Conservation (phyloP, 2,888 invertebrate genomes). For the Drosophila limbata region DNA sequence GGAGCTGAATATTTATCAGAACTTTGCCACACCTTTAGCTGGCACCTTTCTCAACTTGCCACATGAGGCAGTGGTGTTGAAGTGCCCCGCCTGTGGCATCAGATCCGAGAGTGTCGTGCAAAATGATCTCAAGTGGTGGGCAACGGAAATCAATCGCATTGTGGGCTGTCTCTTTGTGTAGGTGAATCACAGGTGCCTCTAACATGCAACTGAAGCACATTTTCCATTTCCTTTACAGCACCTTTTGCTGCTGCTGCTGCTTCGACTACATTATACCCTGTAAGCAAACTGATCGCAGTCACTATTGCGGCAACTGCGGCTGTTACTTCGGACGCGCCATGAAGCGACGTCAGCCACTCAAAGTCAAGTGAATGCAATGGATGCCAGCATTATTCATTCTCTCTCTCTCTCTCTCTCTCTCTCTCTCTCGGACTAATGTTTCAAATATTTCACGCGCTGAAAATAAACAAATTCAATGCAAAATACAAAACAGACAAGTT, state of each 20-base stretch:
- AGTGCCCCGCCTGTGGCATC: slow-evolving; percentile 82
- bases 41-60: slow-evolving; percentile 83
- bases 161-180: slow-evolving; percentile 83
- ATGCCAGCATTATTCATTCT: neutral
- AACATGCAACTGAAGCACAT: neutral
- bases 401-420: slow-evolving; percentile 4
- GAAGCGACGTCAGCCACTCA: slow-evolving; percentile 74
- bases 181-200: slow-evolving; percentile 35
- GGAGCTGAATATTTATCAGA: slow-evolving; percentile 77
- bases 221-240: slow-evolving; percentile 48
- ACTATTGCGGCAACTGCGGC: slow-evolving; percentile 84
- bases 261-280: slow-evolving; percentile 80
- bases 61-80: slow-evolving; percentile 72
- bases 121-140: slow-evolving; percentile 83
- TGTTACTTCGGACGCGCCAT: slow-evolving; percentile 84
- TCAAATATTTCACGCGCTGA: slow-evolving; percentile 28
- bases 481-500: neutral
- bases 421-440: slow-evolving; percentile 7
- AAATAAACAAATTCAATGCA: slow-evolving; percentile 26
- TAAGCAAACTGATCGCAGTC: slow-evolving; percentile 82
- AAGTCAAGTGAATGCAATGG: slow-evolving; percentile 44
- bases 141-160: slow-evolving; percentile 79
- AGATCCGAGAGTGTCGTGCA: slow-evolving; percentile 75
- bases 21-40: slow-evolving; percentile 82
- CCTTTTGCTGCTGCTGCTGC: slow-evolving; percentile 81